phyloP scores from a whole-genome alignment of 1,140 invertebrate species.

The Drosophila ironensis region DNA sequence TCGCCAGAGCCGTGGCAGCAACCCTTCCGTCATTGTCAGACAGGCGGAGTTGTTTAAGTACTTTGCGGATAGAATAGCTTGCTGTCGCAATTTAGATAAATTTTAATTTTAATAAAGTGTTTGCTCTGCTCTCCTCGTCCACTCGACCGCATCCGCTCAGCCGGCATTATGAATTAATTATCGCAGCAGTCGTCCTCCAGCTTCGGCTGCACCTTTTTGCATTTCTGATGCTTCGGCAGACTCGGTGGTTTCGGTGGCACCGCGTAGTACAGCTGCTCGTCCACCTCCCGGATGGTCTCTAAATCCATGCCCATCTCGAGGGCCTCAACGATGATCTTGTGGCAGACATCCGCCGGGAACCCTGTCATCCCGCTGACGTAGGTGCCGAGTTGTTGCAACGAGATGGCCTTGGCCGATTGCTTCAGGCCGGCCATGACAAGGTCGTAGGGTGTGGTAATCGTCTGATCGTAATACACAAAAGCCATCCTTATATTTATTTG shows the following conservation, averaged over 20 bases:
- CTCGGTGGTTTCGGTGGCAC: conserved; percentile 2
- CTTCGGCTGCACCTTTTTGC: conserved; percentile 10
- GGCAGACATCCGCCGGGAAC: conserved; percentile 30
- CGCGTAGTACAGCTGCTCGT: conserved; percentile 13
- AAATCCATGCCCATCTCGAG: conserved; percentile 18
- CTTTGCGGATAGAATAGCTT: conserved; percentile 71
- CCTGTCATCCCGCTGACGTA: conserved; percentile 16
- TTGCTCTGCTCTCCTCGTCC: conserved; percentile 62
- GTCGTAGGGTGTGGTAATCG: conserved; percentile 13
- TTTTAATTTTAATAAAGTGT: conserved; percentile 79
- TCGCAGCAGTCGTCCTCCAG: conserved; percentile 28
- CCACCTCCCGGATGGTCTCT: conserved; percentile 14
- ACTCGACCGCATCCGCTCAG: conserved; percentile 50
- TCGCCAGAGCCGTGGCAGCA: conserved; percentile 3
- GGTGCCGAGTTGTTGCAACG: conserved; percentile 1
- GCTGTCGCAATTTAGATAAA: conserved; percentile 75
- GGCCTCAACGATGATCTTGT: conserved; percentile 23
- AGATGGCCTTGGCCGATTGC: not conserved
- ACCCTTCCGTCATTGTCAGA: conserved; percentile 41
- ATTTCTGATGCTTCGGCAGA: conserved; percentile 1
- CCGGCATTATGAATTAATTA: conserved; percentile 73
- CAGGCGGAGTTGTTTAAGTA: conserved; percentile 52
- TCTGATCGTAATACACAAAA: conserved; percentile 34
- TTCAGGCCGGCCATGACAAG: conserved; percentile 16
- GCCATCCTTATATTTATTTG: not conserved